Percentiles rank a stretch among this genome's conserved stretches.
Evolutionary conservation across 2,888 invertebrate species (phyloP).

Genomic region (Icerya purchasi): DNA sequence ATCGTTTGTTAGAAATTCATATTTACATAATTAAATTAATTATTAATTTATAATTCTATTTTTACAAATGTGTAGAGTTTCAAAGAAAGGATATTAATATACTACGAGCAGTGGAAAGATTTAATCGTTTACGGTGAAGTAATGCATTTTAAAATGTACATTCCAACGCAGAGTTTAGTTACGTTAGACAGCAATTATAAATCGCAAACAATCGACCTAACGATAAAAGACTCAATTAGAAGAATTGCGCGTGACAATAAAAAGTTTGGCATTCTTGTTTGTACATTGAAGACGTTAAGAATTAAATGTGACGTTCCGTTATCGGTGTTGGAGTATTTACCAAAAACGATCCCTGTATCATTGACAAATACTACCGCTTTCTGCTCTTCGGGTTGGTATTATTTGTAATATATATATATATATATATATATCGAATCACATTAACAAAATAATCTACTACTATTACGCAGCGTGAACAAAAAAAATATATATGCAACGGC

Average conservation of each 20-base stretch:
- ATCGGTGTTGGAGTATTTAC: background rate
- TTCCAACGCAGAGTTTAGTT: background rate
- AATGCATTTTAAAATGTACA: conserved; percentile 1
- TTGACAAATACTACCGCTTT: background rate
- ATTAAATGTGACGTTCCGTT: conserved; percentile 7
- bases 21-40: too few species aligned
- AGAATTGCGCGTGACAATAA: background rate
- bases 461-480: too few species aligned
- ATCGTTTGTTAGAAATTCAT: too few species aligned
- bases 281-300: conserved; percentile 3
- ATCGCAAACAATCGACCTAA: background rate
- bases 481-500: too few species aligned
- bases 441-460: background rate
- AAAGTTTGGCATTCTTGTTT: background rate
- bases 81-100: background rate
- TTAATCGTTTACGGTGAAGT: conserved; percentile 5
- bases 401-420: background rate
- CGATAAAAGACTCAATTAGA: background rate
- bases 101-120: background rate
- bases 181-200: background rate
- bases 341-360: background rate
- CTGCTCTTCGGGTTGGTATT: background rate
- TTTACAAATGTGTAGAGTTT: too few species aligned
- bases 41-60: too few species aligned
- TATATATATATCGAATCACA: background rate